Evolutionary conservation across 1,140 invertebrate genomes (phyloP).

Genomic region (Cotesia vestalis): DNA sequence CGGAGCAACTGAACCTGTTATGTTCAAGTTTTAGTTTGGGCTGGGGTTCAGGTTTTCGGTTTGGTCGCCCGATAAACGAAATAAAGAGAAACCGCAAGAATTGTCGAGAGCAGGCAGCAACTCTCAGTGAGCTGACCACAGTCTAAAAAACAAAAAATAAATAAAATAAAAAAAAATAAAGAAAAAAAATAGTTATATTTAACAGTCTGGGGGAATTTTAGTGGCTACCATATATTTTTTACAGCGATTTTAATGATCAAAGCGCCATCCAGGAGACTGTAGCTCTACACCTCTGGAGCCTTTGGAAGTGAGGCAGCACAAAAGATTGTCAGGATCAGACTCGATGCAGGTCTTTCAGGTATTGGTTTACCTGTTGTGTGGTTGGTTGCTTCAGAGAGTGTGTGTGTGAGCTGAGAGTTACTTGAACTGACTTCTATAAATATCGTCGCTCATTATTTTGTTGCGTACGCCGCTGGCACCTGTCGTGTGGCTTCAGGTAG

Average conservation of each 20-base stretch:
- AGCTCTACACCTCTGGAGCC: no score
- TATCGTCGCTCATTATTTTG: constrained; percentile 56
- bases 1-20: no score
- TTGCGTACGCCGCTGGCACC: constrained; percentile 60
- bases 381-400: not conserved
- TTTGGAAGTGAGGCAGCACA: not conserved
- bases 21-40: no score
- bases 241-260: no score
- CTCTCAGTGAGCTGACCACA: not conserved
- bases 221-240: not conserved
- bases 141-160: no score
- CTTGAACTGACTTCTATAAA: constrained; percentile 52
- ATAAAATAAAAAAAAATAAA: constrained; percentile 8
- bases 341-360: not conserved
- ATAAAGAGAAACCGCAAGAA: constrained; percentile 26
- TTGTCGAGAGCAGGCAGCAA: constrained; percentile 3
- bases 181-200: constrained; percentile 11
- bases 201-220: constrained; percentile 3
- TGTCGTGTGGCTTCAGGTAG: constrained; percentile 59
- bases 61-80: not conserved
- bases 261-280: no score
- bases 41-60: no score
- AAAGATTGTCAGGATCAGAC: not conserved
- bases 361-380: not conserved
- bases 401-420: constrained; percentile 1